Evolutionary conservation across 30 jellyfish, hydroid and myxozoan species (phyloP).

Genomic region (Aurelia sp.): DNA sequence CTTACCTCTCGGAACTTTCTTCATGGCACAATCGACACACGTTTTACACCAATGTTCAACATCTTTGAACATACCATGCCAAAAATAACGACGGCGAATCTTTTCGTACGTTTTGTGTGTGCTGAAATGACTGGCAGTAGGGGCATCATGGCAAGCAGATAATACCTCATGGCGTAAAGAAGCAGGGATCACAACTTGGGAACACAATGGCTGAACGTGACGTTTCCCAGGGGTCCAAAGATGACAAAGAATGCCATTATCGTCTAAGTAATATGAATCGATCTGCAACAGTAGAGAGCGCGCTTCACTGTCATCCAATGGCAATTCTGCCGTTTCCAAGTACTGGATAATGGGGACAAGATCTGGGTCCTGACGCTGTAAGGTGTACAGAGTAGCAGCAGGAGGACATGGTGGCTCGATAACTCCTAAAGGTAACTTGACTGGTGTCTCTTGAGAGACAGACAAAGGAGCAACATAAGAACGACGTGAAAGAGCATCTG

Average conservation of each 20-base stretch:
- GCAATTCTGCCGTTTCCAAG: background rate
- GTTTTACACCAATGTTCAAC: conserved; percentile 56
- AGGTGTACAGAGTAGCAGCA: background rate
- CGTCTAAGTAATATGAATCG: too few relatives aligned
- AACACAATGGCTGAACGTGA: background rate
- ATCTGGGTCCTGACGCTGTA: background rate
- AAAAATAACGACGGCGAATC: conserved; percentile 30
- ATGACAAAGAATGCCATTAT: background rate
- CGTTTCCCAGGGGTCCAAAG: conserved; percentile 58
- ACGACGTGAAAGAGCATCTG: conserved; percentile 1
- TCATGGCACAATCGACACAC: background rate
- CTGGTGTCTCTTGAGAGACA: background rate
- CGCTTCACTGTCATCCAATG: background rate
- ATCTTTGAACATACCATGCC: conserved; percentile 52
- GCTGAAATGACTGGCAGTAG: conserved; percentile 46
- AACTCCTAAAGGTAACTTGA: background rate
- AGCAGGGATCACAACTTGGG: conserved; percentile 48
- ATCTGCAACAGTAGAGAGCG: too few relatives aligned
- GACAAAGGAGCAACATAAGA: conserved; percentile 12
- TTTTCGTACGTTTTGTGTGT: conserved; percentile 30
- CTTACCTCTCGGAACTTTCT: too few relatives aligned
- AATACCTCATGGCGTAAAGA: conserved; percentile 26
- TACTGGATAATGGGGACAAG: background rate
- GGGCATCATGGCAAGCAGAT: conserved; percentile 46
- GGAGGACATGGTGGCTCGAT: background rate